phyloP scores from a whole-genome alignment of 2,888 invertebrate genomes.

The Epirrita christyi region DNA sequence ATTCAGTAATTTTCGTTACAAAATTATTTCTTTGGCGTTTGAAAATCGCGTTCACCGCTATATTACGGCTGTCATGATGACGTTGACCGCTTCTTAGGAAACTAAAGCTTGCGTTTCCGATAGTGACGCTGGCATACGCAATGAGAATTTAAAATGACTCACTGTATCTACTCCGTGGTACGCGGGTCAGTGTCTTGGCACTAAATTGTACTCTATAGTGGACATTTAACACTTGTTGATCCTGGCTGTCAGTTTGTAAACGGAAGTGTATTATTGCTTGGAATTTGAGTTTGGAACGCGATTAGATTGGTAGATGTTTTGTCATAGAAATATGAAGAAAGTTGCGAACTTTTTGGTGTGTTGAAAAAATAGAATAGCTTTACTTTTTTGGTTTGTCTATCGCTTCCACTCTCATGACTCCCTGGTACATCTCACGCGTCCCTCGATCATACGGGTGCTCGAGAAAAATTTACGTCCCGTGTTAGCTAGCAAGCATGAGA shows the following conservation, averaged over 20 bases:
- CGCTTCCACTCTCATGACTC: too few species aligned
- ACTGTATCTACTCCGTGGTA: conserved; percentile 20
- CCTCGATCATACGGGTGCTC: too few species aligned
- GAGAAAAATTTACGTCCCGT: too few species aligned
- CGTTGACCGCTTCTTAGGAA: too few species aligned
- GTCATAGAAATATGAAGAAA: not conserved
- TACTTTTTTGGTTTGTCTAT: not conserved
- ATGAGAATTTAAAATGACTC: conserved; percentile 65
- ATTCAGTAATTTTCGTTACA: too few species aligned
- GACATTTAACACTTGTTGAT: conserved; percentile 32
- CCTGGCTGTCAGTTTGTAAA: conserved; percentile 19
- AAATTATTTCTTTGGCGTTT: too few species aligned
- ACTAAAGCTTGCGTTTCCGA: conserved; percentile 65
- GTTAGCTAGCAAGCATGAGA: too few species aligned
- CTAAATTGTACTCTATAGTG: conserved; percentile 27
- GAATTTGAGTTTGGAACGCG: conserved; percentile 29
- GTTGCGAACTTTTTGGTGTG: conserved; percentile 15
- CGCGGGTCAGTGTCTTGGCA: conserved; percentile 22
- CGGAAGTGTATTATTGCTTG: conserved; percentile 32
- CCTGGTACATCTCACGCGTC: not conserved
- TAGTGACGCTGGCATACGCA: conserved; percentile 68
- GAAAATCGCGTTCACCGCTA: too few species aligned
- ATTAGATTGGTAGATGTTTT: conserved; percentile 8
- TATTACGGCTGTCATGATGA: too few species aligned
- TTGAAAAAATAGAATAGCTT: conserved; percentile 3